Conservation (phyloP, 2,888 invertebrate genomes). For the Xestia rhomboidea region DNA sequence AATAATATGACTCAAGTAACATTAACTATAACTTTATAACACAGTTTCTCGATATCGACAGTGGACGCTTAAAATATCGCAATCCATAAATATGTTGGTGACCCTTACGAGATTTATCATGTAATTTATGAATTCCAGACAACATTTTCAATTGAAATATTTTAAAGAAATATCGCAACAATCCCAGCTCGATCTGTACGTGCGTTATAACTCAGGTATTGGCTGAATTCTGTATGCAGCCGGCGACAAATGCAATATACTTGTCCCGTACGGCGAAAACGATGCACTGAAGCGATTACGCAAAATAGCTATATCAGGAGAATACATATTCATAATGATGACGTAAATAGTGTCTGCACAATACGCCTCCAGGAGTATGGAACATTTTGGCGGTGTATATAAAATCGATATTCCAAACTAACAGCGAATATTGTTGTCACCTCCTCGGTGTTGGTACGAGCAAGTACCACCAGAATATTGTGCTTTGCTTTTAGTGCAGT, state of each 20-base stretch:
- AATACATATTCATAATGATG: conserved; percentile 55
- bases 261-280: conserved; percentile 56
- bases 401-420: conserved; percentile 55
- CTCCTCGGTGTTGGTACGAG: conserved; percentile 47
- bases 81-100: background rate
- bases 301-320: conserved; percentile 41
- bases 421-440: conserved; percentile 55
- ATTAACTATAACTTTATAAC: background rate
- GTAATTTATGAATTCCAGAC: background rate
- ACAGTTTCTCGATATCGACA: background rate
- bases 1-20: background rate
- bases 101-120: background rate
- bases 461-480: conserved; percentile 38
- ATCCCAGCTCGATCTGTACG: conserved; percentile 3
- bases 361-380: conserved; percentile 35
- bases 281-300: conserved; percentile 62
- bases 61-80: background rate
- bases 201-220: conserved; percentile 54
- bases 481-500: conserved; percentile 29
- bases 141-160: conserved; percentile 10
- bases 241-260: conserved; percentile 65
- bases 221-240: conserved; percentile 67
- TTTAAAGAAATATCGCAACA: conserved; percentile 27
- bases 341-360: conserved; percentile 37
- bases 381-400: conserved; percentile 41